These are phyloP conservation scores for Leguminivora glycinivorella DNA, from an alignment of 1,140 invertebrate species.

Conservation along the genomic window DNA sequence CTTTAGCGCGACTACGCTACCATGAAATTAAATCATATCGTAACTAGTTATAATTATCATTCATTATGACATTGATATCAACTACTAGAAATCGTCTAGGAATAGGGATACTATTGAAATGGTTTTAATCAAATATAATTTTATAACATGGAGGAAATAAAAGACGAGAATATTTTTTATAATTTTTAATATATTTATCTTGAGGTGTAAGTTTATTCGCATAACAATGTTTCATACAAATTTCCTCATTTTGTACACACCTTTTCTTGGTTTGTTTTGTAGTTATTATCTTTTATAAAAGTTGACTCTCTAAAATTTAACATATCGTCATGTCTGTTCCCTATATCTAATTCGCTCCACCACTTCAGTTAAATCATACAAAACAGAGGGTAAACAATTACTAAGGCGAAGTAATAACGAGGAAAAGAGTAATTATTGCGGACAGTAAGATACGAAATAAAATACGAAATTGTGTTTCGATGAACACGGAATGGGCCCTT, in stretches of 20 bases:
- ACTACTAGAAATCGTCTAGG: too few relatives aligned
- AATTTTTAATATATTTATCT: conserved; percentile 62
- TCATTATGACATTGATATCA: too few relatives aligned
- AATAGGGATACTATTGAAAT: too few relatives aligned
- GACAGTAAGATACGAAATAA: conserved; percentile 61
- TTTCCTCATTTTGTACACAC: conserved; percentile 79
- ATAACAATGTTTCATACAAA: conserved; percentile 79
- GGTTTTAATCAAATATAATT: background rate
- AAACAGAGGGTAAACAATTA: conserved; percentile 57
- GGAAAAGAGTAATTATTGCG: conserved; percentile 65
- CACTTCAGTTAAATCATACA: conserved; percentile 68
- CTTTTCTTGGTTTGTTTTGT: conserved; percentile 74
- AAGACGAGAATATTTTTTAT: conserved; percentile 65
- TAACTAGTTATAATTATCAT: too few relatives aligned
- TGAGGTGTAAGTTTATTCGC: conserved; percentile 79
- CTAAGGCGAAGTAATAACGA: conserved; percentile 70
- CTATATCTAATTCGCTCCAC: conserved; percentile 77
- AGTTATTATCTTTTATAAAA: conserved; percentile 76
- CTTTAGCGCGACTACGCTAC: too few relatives aligned
- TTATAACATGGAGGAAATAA: conserved; percentile 50
- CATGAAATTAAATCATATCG: too few relatives aligned
- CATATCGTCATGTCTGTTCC: conserved; percentile 77
- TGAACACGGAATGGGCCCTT: conserved; percentile 71
- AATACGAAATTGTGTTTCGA: conserved; percentile 60
- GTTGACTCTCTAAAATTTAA: conserved; percentile 78